Evolutionary conservation across 2,113 vertebrate genomes (phyloP).

Genomic region (Xiphophorus couchianus): DNA sequence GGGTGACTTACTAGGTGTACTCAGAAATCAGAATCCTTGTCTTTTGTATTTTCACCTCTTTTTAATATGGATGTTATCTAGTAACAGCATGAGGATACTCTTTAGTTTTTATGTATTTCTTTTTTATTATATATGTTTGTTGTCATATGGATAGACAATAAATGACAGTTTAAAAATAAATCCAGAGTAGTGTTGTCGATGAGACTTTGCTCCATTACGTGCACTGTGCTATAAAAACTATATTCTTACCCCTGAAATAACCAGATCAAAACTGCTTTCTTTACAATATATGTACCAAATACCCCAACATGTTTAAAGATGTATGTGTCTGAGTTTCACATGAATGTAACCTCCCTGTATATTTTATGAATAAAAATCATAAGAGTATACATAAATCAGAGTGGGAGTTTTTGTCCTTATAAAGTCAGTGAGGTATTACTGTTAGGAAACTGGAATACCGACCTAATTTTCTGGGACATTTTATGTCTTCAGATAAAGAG

Average conservation of each 20-base stretch:
- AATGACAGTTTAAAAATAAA: neutral
- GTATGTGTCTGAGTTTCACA: slow-evolving; percentile 41
- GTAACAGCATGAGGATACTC: neutral
- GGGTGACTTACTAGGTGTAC: neutral
- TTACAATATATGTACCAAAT: slow-evolving; percentile 56
- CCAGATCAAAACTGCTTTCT: slow-evolving; percentile 17
- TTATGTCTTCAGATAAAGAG: neutral
- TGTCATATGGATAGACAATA: neutral
- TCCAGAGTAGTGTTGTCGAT: neutral
- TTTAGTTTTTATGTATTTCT: neutral
- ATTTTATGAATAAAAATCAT: slow-evolving; percentile 52
- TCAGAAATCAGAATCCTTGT: neutral
- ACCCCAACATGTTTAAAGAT: slow-evolving; percentile 15
- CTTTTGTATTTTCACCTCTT: neutral
- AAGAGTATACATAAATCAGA: slow-evolving; percentile 12
- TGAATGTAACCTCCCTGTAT: slow-evolving; percentile 40
- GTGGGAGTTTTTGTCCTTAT: neutral
- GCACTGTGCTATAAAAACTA: slow-evolving; percentile 31
- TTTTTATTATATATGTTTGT: neutral
- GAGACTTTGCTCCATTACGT: slow-evolving; percentile 14
- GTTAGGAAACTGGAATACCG: neutral
- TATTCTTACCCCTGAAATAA: slow-evolving; percentile 22
- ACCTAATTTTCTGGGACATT: neutral
- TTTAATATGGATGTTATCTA: neutral
- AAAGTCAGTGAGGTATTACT: neutral